Conservation (phyloP, 2,888 invertebrate species). For the Agrochola lota region DNA sequence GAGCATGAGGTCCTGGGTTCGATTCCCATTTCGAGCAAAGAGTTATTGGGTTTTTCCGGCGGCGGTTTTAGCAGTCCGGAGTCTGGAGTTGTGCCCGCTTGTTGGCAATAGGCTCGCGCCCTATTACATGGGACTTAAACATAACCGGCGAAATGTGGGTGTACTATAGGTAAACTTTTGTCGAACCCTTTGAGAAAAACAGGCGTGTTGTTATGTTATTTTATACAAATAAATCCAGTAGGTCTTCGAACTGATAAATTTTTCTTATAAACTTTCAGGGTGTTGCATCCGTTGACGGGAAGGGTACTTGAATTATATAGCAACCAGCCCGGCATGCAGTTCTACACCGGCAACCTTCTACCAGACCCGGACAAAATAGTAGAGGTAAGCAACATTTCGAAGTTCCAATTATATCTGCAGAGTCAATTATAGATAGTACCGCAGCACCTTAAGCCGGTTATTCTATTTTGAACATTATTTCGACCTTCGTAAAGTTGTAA, state of each 20-base stretch:
- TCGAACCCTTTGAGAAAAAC: neutral
- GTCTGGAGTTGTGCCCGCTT: too few relatives aligned
- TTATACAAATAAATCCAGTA: neutral
- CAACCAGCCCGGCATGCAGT: conserved; percentile 97
- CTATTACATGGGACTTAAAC: too few relatives aligned
- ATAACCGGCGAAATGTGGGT: too few relatives aligned
- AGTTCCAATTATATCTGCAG: neutral
- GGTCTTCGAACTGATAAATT: neutral
- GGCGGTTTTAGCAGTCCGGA: too few relatives aligned
- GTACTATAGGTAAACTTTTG: too few relatives aligned
- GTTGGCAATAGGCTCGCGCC: too few relatives aligned
- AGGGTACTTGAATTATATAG: conserved; percentile 95
- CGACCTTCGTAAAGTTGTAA: too few relatives aligned
- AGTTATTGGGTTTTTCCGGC: neutral
- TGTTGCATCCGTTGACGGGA: conserved; percentile 92
- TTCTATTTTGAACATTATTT: too few relatives aligned
- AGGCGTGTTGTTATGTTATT: neutral
- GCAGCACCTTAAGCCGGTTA: too few relatives aligned
- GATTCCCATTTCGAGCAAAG: neutral
- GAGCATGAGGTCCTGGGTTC: neutral
- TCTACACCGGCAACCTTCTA: conserved; percentile 95
- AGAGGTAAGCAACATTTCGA: conserved; percentile 71
- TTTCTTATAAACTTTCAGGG: conserved; percentile 81
- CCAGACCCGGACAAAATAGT: conserved; percentile 90
- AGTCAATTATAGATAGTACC: too few relatives aligned